Evolutionary conservation across 2,888 invertebrate genomes (phyloP), one percentile per base, ranked within the genome.

Genomic region (Venusia cambrica): DNA sequence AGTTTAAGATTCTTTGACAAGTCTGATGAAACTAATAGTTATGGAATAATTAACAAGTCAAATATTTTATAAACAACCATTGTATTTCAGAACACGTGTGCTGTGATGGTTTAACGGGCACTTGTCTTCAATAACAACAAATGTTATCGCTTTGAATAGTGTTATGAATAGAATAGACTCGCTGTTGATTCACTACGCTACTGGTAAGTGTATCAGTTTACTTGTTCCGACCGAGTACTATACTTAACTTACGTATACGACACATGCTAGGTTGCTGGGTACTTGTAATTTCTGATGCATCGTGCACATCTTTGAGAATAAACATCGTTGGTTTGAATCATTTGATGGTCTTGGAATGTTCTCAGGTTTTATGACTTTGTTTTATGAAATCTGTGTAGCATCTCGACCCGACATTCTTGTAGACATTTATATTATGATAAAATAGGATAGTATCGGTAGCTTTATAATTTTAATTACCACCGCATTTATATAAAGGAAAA

Each of bases 61-160:
- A 64, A 65, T 68, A 67, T 67, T 65, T 53, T 56, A 60, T 53
- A 67, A 69, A 63, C 62, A 59, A 49, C 55, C 51, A 54, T 63
- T 58, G 60, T 62, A 36, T 34, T 32, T 35, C 34, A 21, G 40
- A 54, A 53, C 52, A 57, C 55, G 57, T 52, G 59, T 52, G 45
- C 26, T 38, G 48, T 52, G 52, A 48, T 42, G 38, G 43, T 45
- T 41, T 50, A 52, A 49, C 46, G 43, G 46, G 40, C 54, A 66
- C 63, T 66, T 57, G 63, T 57, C 55, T 62, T 48, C 43, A 51
- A 42, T 50, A 48, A 57, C 48, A 51, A 49, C 45, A 39, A 53
- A 47, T 44, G 50, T 37, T 49, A 54, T 48, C 47, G 37, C 25
- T 35, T 29, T 39, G 25, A 30, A 39, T 28, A 29, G 33, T 36